A percentile compares a stretch with the other conserved stretches of the same genome.
Evolutionary conservation across 1,140 invertebrate genomes (phyloP).

Genomic region (Drosophila ercepeae): DNA sequence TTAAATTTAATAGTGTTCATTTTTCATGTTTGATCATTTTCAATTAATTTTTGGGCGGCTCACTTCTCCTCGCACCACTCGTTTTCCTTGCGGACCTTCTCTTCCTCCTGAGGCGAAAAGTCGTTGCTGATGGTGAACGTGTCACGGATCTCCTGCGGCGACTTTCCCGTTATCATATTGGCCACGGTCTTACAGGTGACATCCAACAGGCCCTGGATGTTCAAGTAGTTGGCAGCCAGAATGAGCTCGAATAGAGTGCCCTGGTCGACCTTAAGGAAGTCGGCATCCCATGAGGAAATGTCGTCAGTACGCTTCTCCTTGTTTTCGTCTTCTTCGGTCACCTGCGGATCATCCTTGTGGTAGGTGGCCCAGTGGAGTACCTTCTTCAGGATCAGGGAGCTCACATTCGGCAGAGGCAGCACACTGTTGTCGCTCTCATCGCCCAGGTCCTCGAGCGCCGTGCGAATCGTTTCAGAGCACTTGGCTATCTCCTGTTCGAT

Average conservation of each 20-base stretch:
- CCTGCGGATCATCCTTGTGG: slow-evolving; percentile 95
- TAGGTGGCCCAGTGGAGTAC: slow-evolving; percentile 98
- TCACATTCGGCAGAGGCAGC: slow-evolving; percentile 98
- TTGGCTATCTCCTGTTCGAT: slow-evolving; percentile 93
- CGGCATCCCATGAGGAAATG: slow-evolving; percentile 99
- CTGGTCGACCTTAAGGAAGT: slow-evolving; percentile 99
- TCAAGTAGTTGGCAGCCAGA: slow-evolving; percentile 98
- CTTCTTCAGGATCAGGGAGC: slow-evolving; percentile 98
- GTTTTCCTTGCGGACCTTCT: slow-evolving; percentile 98
- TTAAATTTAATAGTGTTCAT: background rate
- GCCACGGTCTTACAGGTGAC: slow-evolving; percentile 99
- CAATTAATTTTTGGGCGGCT: background rate
- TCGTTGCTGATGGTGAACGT: slow-evolving; percentile 99
- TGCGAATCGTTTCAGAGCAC: slow-evolving; percentile 99
- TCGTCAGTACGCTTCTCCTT: slow-evolving; percentile 99
- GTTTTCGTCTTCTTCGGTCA: slow-evolving; percentile 98
- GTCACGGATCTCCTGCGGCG: slow-evolving; percentile 98
- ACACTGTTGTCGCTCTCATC: slow-evolving; percentile 97
- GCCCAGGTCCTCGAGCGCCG: slow-evolving; percentile 98
- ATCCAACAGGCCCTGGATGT: slow-evolving; percentile 98
- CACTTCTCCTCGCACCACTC: slow-evolving; percentile 99
- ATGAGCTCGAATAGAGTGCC: slow-evolving; percentile 98
- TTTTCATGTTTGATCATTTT: background rate
- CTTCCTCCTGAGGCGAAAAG: slow-evolving; percentile 97
- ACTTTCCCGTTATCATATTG: slow-evolving; percentile 99